These are phyloP conservation scores for Acinonyx jubatus DNA, from an alignment of 2,113 vertebrate species.

Conservation along the genomic window DNA sequence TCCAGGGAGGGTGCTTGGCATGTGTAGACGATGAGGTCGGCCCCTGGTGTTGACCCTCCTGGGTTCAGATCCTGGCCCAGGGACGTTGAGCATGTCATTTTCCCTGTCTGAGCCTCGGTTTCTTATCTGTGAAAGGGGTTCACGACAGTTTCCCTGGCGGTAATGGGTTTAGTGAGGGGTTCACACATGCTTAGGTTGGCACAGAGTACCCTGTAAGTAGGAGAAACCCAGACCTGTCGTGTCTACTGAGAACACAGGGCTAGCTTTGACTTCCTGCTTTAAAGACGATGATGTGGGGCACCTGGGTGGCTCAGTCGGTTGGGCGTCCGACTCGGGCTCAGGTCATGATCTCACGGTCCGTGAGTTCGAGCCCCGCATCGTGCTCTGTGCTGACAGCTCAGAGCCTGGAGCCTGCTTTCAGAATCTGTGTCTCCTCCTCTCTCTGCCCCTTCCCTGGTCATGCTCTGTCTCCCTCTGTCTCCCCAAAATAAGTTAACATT, in stretches of 20 bases:
- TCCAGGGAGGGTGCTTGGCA: not conserved
- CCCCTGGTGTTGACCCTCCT: not conserved
- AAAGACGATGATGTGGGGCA: not conserved
- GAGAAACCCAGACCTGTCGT: not conserved
- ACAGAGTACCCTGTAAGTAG: not conserved
- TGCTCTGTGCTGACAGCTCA: no score
- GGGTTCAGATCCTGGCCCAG: not conserved
- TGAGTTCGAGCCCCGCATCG: no score
- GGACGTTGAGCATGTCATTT: not conserved
- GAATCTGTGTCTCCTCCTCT: no score
- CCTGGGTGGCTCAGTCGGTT: no score
- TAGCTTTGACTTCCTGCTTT: not conserved
- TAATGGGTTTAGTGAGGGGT: not conserved
- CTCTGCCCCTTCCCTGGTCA: no score
- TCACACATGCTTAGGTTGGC: not conserved
- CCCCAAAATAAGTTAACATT: no score
- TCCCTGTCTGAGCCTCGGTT: not conserved
- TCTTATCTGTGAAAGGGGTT: not conserved
- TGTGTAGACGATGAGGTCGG: not conserved
- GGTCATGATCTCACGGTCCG: no score
- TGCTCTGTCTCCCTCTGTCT: no score
- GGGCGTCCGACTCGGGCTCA: no score
- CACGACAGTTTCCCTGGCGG: not conserved
- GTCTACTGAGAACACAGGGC: not conserved
- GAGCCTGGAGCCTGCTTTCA: no score